Percentiles rank a stretch among this genome's conserved stretches.
Evolutionary conservation across 2,113 vertebrate genomes (phyloP).

Genomic region (Tragelaphus imberbis): DNA sequence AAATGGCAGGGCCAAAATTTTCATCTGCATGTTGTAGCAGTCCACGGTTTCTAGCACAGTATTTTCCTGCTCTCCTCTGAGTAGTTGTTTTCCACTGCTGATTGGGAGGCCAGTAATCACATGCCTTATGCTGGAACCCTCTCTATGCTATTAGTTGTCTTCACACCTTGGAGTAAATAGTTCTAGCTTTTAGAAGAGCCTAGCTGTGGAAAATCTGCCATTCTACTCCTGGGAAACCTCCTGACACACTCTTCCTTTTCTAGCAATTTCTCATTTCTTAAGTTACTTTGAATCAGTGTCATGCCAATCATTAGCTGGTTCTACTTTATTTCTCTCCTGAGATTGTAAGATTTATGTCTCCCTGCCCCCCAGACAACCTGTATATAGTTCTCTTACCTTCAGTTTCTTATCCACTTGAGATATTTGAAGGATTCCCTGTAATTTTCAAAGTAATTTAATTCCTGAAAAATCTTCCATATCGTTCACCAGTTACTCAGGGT

Average conservation of each 20-base stretch:
- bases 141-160: neutral
- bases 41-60: neutral
- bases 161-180: neutral
- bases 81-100: neutral
- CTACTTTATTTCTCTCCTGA: neutral
- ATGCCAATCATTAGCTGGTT: neutral
- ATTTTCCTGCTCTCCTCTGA: neutral
- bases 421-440: neutral
- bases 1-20: neutral
- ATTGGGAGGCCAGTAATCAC: neutral
- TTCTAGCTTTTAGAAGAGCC: neutral
- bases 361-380: neutral
- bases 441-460: neutral
- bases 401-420: neutral
- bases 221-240: neutral
- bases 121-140: neutral
- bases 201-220: neutral
- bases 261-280: neutral
- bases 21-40: neutral
- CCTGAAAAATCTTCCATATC: neutral
- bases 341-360: neutral
- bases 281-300: neutral
- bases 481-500: neutral
- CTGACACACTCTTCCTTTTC: neutral
- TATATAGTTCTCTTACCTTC: neutral